phyloP scores from a whole-genome alignment of 2,888 invertebrate genomes.

The Pelosia muscerda region DNA sequence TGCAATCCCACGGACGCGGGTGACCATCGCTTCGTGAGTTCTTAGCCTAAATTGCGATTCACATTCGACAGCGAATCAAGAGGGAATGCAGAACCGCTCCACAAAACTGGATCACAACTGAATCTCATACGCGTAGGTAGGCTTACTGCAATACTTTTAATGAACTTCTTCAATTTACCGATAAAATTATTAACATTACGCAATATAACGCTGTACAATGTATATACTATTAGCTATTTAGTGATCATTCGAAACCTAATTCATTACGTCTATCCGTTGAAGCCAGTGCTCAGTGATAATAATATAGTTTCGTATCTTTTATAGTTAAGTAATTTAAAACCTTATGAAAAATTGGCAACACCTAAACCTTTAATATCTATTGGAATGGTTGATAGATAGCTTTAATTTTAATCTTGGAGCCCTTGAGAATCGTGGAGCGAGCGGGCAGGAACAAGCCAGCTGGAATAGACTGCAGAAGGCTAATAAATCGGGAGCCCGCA shows the following conservation, averaged over 20 bases:
- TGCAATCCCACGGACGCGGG: too few species aligned
- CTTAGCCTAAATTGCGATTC: too few species aligned
- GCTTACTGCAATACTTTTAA: too few species aligned
- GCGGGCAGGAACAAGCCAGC: too few species aligned
- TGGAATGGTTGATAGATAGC: background rate
- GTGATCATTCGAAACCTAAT: slow-evolving; percentile 8
- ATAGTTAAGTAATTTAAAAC: background rate
- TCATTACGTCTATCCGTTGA: background rate
- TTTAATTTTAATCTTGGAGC: background rate
- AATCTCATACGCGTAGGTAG: too few species aligned
- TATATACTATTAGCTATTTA: background rate
- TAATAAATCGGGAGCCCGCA: too few species aligned
- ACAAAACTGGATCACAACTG: too few species aligned
- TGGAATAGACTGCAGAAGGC: background rate
- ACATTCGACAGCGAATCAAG: too few species aligned
- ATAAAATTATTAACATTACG: slow-evolving; percentile 5
- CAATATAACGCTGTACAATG: slow-evolving; percentile 15
- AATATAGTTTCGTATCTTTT: background rate
- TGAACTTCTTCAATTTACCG: slow-evolving; percentile 9
- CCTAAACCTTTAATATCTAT: background rate
- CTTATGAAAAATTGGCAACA: background rate
- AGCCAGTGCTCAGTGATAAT: background rate
- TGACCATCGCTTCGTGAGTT: too few species aligned
- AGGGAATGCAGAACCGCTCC: too few species aligned
- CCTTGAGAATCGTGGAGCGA: too few species aligned